These are phyloP conservation scores for Salvelinus fontinalis DNA, from an alignment of 2,113 vertebrate species.

Conservation along the genomic window DNA sequence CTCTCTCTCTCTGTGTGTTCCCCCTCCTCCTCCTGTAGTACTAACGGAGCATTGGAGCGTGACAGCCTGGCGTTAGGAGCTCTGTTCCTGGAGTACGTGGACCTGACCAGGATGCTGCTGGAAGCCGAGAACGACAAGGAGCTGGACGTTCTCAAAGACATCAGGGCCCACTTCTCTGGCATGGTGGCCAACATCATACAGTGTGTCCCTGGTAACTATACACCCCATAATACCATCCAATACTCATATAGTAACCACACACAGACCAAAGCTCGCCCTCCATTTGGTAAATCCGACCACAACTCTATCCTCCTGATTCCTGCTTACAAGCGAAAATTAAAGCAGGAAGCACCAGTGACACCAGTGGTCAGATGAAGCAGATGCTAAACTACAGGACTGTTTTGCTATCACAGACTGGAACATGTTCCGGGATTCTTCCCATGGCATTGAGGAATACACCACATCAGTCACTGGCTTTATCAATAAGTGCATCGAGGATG, in stretches of 20 bases:
- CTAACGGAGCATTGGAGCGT: conserved; percentile 93
- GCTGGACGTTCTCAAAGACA: conserved; percentile 96
- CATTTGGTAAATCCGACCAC: too few species aligned
- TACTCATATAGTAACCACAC: neutral
- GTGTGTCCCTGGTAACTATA: conserved; percentile 84
- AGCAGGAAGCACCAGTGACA: too few species aligned
- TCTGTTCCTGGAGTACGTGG: conserved; percentile 95
- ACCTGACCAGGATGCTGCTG: conserved; percentile 95
- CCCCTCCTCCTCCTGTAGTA: conserved; percentile 59
- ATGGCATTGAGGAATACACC: too few species aligned
- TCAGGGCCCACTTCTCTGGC: conserved; percentile 95
- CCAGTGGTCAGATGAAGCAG: too few species aligned
- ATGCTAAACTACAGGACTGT: too few species aligned
- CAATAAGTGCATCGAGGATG: too few species aligned
- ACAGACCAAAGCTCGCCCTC: too few species aligned
- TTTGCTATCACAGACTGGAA: too few species aligned
- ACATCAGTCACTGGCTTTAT: too few species aligned
- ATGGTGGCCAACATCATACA: conserved; percentile 98
- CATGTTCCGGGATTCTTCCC: too few species aligned
- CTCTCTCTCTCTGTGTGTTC: neutral
- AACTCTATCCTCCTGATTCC: too few species aligned
- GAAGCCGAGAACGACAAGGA: conserved; percentile 96
- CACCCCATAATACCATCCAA: neutral
- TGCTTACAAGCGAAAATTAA: too few species aligned
- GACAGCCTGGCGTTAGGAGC: conserved; percentile 93